phyloP scores from a whole-genome alignment of 2,113 vertebrate genomes.

The Corythornis cristatus region DNA sequence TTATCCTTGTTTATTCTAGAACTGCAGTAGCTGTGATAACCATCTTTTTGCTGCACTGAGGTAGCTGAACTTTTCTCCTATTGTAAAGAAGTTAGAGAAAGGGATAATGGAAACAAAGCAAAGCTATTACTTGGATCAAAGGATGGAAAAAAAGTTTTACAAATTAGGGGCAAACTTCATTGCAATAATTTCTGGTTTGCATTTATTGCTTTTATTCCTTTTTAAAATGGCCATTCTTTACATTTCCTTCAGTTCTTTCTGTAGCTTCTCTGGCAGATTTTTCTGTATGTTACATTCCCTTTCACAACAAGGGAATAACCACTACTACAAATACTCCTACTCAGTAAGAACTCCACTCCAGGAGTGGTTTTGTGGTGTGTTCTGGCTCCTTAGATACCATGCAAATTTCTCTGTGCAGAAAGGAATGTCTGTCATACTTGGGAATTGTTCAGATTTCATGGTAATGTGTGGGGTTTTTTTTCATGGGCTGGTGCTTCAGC shows the following conservation, averaged over 20 bases:
- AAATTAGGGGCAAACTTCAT: neutral
- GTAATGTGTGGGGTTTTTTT: neutral
- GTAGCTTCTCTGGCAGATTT: neutral
- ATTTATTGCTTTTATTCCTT: neutral
- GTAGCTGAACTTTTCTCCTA: neutral
- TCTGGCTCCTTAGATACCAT: neutral
- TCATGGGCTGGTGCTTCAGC: neutral
- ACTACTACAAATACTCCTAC: neutral
- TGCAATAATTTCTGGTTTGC: neutral
- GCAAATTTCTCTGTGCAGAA: neutral
- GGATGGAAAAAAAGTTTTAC: neutral
- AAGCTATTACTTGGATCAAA: neutral
- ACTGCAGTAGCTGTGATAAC: neutral
- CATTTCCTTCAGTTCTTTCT: neutral
- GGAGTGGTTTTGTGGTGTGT: neutral
- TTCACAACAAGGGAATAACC: neutral
- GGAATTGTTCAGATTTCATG: neutral
- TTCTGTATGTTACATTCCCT: neutral
- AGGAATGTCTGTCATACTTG: neutral
- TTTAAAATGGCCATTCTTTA: neutral
- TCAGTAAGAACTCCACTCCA: rapidly evolving
- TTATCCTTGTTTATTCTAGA: constrained; percentile 18
- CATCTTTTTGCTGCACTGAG: neutral
- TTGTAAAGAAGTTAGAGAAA: neutral
- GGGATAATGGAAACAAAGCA: neutral